Evolutionary conservation across 1,140 invertebrate species (phyloP).

Genomic region (Parasteatoda tepidariorum): DNA sequence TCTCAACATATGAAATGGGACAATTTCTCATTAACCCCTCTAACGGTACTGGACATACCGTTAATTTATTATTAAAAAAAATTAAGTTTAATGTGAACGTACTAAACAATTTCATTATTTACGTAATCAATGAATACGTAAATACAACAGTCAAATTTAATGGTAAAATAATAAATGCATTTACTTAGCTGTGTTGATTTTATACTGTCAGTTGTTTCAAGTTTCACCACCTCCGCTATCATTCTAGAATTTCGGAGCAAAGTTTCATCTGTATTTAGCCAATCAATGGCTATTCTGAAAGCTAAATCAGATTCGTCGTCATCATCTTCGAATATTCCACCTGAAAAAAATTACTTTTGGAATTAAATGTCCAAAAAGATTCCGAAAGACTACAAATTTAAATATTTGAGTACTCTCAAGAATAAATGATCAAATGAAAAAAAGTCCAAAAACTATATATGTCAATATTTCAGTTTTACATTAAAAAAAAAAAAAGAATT

Average conservation of each 20-base stretch:
- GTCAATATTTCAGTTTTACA: too few relatives aligned
- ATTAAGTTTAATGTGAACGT: too few relatives aligned
- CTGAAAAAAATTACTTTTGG: neutral
- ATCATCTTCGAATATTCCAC: constrained; percentile 80
- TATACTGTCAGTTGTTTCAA: constrained; percentile 89
- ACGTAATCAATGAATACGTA: too few relatives aligned
- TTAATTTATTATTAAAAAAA: too few relatives aligned
- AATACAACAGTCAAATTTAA: too few relatives aligned
- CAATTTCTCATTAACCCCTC: too few relatives aligned
- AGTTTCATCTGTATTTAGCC: constrained; percentile 85
- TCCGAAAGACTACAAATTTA: neutral
- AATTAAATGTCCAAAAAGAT: neutral
- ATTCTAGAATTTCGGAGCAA: constrained; percentile 85
- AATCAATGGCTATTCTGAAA: constrained; percentile 89
- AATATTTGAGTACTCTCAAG: neutral
- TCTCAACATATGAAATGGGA: too few relatives aligned
- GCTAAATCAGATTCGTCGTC: constrained; percentile 88
- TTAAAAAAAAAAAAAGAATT: too few relatives aligned
- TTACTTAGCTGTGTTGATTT: constrained; percentile 89
- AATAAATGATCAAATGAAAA: neutral
- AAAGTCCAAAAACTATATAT: neutral
- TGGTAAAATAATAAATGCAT: too few relatives aligned
- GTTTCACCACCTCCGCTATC: constrained; percentile 84
- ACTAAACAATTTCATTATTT: too few relatives aligned
- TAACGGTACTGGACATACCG: too few relatives aligned